Percentiles rank a stretch among this genome's conserved stretches.
phyloP scores from a whole-genome alignment of 2,797 vertebrate species.

The Mastacembelus armatus region DNA sequence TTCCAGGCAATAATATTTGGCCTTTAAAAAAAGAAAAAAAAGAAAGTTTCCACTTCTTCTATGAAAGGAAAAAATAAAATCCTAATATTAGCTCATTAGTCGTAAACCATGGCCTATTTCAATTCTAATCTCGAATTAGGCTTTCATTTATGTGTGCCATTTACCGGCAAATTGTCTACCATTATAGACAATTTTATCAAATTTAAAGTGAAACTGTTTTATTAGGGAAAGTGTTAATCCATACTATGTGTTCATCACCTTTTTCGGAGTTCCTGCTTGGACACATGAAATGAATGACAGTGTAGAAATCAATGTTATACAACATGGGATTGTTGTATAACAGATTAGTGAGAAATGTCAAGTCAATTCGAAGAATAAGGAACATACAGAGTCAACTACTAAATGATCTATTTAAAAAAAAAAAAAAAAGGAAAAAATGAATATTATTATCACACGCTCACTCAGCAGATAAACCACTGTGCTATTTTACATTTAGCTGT shows the following conservation, averaged over 20 bases:
- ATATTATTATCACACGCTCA: not conserved
- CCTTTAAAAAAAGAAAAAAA: constrained; percentile 23
- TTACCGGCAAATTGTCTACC: not conserved
- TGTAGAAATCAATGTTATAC: not conserved
- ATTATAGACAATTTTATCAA: constrained; percentile 35
- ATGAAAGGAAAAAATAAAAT: constrained; percentile 29
- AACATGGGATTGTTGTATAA: not conserved
- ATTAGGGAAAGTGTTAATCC: not conserved
- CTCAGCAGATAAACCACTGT: not conserved
- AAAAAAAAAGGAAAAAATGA: not conserved
- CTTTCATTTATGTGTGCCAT: constrained; percentile 22
- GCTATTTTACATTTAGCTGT: not conserved
- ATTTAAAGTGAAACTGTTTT: constrained; percentile 12
- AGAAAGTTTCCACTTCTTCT: constrained; percentile 19
- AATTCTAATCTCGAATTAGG: constrained; percentile 34
- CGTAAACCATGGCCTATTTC: constrained; percentile 1
- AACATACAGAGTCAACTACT: not conserved
- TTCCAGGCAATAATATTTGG: constrained; percentile 2
- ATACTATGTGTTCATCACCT: constrained; percentile 1
- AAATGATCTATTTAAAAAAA: too few relatives aligned
- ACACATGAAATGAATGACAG: too few relatives aligned
- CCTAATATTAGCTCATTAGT: too few relatives aligned
- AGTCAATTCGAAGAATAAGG: not conserved
- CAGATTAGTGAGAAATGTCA: not conserved
- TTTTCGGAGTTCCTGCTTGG: not conserved